Percentiles rank a stretch among this genome's conserved stretches.
Conservation (phyloP, 2,888 invertebrate genomes). For the Athalia rosae region DNA sequence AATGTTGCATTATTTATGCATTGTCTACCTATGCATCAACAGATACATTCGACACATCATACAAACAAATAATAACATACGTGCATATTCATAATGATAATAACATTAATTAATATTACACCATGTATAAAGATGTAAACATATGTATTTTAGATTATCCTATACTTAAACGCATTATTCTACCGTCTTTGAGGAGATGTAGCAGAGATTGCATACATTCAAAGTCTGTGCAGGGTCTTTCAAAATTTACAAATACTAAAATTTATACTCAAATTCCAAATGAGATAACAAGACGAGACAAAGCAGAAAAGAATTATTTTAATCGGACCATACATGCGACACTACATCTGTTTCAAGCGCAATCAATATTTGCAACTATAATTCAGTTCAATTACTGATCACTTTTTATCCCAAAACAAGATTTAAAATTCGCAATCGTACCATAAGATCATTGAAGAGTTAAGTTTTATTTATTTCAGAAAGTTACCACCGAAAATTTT, state of each 20-base stretch:
- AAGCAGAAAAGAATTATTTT: neutral
- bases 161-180: slow-evolving; percentile 59
- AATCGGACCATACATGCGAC: slow-evolving; percentile 24
- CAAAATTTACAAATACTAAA: slow-evolving; percentile 14
- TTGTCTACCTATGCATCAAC: slow-evolving; percentile 37
- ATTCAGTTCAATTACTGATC: neutral
- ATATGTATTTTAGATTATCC: slow-evolving; percentile 72
- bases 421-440: slow-evolving; percentile 12
- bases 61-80: slow-evolving; percentile 18
- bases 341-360: slow-evolving; percentile 12
- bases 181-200: slow-evolving; percentile 38
- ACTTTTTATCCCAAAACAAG: neutral
- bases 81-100: slow-evolving; percentile 43
- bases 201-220: slow-evolving; percentile 47
- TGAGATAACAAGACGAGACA: neutral
- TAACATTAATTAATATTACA: slow-evolving; percentile 53
- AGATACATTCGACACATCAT: slow-evolving; percentile 38
- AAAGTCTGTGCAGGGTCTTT: slow-evolving; percentile 40
- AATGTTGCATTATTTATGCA: slow-evolving; percentile 42
- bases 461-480: too few species aligned
- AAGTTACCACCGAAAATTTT: too few species aligned
- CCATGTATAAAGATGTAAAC: slow-evolving; percentile 71
- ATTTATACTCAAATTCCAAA: slow-evolving; percentile 7
- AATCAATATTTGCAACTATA: slow-evolving; percentile 27
- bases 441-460: neutral